phyloP scores from a whole-genome alignment of 2,888 invertebrate genomes.

The Drosophila monieri region DNA sequence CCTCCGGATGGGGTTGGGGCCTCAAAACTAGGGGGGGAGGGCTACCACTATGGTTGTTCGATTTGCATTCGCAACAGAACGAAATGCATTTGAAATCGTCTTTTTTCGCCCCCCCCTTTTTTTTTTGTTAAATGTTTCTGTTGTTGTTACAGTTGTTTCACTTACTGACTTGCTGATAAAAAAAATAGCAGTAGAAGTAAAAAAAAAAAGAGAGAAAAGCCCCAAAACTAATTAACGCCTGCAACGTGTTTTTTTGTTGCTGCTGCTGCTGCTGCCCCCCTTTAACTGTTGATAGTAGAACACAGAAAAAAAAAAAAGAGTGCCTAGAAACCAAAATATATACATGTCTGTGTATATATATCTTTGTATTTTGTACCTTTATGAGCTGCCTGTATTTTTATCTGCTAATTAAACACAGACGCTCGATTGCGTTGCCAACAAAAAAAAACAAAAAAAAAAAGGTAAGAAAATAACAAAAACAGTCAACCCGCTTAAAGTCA shows the following conservation, averaged over 20 bases:
- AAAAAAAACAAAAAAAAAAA: constrained; percentile 35
- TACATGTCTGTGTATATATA: constrained; percentile 9
- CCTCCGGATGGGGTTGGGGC: background rate
- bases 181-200: background rate
- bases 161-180: constrained; percentile 58
- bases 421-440: constrained; percentile 60
- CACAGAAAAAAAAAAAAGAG: constrained; percentile 12
- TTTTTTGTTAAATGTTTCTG: constrained; percentile 23
- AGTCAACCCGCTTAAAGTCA: constrained; percentile 70
- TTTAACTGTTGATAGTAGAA: constrained; percentile 49
- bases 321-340: constrained; percentile 23
- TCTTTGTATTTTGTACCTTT: constrained; percentile 46
- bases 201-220: constrained; percentile 57
- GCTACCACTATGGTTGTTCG: constrained; percentile 48
- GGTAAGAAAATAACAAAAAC: constrained; percentile 21
- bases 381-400: constrained; percentile 72
- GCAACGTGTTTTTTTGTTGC: constrained; percentile 54
- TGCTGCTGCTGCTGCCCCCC: background rate
- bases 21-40: background rate
- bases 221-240: constrained; percentile 78
- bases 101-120: background rate
- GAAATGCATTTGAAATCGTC: constrained; percentile 63
- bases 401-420: constrained; percentile 81
- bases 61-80: constrained; percentile 76
- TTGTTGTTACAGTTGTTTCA: constrained; percentile 8